Conservation (phyloP, 2,888 invertebrate genomes). For the Idaea dimidiata region DNA sequence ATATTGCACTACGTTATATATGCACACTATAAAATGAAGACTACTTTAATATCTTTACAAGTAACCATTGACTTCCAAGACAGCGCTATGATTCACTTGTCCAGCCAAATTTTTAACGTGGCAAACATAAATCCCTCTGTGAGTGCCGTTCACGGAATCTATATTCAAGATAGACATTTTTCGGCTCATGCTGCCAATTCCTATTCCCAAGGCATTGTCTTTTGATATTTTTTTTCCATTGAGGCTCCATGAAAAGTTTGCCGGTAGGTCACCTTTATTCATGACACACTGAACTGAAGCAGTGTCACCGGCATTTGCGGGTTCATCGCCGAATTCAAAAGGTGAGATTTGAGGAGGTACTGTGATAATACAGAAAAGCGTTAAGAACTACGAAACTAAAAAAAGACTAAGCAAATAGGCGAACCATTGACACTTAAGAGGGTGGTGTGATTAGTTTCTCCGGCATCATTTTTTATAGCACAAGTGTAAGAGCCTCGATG, state of each 20-base stretch:
- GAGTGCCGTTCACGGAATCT: conserved; percentile 84
- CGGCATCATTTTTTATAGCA: conserved; percentile 83
- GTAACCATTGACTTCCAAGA: conserved; percentile 87
- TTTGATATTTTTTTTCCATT: conserved; percentile 77
- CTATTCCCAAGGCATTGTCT: conserved; percentile 79
- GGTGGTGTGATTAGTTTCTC: conserved; percentile 81
- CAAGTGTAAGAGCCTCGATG: conserved; percentile 85
- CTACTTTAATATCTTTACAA: conserved; percentile 35
- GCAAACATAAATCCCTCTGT: conserved; percentile 88
- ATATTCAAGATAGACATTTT: conserved; percentile 85
- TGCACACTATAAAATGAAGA: conserved; percentile 28
- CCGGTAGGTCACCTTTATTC: conserved; percentile 89
- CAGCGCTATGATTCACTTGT: conserved; percentile 83
- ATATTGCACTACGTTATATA: conserved; percentile 12
- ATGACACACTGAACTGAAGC: conserved; percentile 87
- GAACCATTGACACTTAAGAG: conserved; percentile 83
- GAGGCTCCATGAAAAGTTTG: conserved; percentile 86
- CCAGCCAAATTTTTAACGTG: conserved; percentile 86
- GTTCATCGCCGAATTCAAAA: conserved; percentile 84
- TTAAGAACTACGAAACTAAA: conserved; percentile 30
- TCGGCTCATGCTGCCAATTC: conserved; percentile 82
- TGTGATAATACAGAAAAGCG: conserved; percentile 50
- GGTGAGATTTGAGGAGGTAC: conserved; percentile 86
- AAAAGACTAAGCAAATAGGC: conserved; percentile 42
- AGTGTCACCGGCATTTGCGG: conserved; percentile 88